phyloP scores from a whole-genome alignment of 2,113 vertebrate species.

The Gobius niger region DNA sequence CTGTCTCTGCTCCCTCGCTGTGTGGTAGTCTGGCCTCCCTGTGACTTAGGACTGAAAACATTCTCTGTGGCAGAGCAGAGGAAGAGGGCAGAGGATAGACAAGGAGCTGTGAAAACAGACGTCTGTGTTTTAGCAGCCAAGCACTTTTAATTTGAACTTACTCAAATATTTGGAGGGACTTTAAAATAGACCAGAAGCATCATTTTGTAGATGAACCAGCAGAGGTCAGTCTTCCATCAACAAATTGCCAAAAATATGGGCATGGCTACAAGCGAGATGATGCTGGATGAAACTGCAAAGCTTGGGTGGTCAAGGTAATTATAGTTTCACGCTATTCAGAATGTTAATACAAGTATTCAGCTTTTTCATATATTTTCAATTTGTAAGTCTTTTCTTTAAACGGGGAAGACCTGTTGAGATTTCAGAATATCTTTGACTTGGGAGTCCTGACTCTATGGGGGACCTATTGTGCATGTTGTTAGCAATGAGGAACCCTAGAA shows the following conservation, averaged over 20 bases:
- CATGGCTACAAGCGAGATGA: neutral
- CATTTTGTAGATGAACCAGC: constrained; percentile 56
- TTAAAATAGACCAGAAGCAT: constrained; percentile 3
- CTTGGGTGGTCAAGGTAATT: neutral
- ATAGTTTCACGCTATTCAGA: too few species aligned
- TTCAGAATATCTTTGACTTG: too few species aligned
- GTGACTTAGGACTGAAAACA: constrained; percentile 69
- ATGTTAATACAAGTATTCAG: too few species aligned
- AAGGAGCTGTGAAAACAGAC: constrained; percentile 52
- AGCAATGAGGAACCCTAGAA: too few species aligned
- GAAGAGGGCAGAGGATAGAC: constrained; percentile 55
- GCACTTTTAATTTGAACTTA: constrained; percentile 13
- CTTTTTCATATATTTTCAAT: too few species aligned
- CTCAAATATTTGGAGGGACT: constrained; percentile 8
- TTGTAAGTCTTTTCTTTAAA: too few species aligned
- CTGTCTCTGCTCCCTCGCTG: constrained; percentile 73
- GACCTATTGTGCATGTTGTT: too few species aligned
- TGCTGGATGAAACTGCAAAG: neutral
- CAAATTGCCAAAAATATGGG: constrained; percentile 34
- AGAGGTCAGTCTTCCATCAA: constrained; percentile 77
- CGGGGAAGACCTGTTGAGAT: too few species aligned
- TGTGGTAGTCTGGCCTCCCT: constrained; percentile 69
- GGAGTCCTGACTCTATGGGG: too few species aligned
- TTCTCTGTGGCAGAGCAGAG: constrained; percentile 63
- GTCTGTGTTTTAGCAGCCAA: constrained; percentile 30